phyloP scores from a whole-genome alignment of 2,888 invertebrate genomes.

The Xestia ashworthii region DNA sequence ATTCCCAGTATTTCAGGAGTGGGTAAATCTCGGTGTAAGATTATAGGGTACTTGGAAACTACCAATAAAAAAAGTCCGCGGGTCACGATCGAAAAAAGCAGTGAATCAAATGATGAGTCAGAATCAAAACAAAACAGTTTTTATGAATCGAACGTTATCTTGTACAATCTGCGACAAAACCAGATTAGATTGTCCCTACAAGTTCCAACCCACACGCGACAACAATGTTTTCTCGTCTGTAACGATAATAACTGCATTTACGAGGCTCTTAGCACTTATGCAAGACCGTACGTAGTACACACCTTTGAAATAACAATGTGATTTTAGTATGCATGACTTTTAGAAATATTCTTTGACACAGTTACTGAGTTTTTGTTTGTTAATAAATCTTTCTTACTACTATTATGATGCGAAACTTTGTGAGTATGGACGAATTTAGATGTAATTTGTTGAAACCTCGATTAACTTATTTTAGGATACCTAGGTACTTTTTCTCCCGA shows the following conservation, averaged over 20 bases:
- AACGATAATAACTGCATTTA: constrained; percentile 59
- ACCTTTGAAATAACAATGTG: constrained; percentile 56
- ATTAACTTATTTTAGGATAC: no score
- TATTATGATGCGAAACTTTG: not conserved
- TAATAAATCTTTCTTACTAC: not conserved
- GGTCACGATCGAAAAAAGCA: constrained; percentile 8
- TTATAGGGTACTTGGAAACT: constrained; percentile 33
- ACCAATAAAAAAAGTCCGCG: constrained; percentile 1
- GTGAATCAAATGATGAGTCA: constrained; percentile 46
- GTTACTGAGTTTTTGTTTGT: constrained; percentile 27
- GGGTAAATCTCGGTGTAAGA: constrained; percentile 10
- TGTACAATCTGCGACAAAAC: constrained; percentile 45
- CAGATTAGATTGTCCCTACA: constrained; percentile 47
- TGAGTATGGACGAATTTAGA: not conserved
- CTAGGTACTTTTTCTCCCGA: not conserved
- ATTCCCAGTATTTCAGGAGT: constrained; percentile 17
- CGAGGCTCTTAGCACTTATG: constrained; percentile 47
- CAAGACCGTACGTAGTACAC: constrained; percentile 38
- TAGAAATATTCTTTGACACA: constrained; percentile 35
- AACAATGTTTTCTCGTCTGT: constrained; percentile 35
- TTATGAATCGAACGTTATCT: constrained; percentile 56
- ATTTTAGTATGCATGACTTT: constrained; percentile 45
- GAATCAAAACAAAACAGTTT: constrained; percentile 30
- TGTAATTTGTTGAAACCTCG: no score
- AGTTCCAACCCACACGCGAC: constrained; percentile 33